Evolutionary conservation across 2,888 invertebrate species (phyloP).

Genomic region (Micoletzkya japonica): DNA sequence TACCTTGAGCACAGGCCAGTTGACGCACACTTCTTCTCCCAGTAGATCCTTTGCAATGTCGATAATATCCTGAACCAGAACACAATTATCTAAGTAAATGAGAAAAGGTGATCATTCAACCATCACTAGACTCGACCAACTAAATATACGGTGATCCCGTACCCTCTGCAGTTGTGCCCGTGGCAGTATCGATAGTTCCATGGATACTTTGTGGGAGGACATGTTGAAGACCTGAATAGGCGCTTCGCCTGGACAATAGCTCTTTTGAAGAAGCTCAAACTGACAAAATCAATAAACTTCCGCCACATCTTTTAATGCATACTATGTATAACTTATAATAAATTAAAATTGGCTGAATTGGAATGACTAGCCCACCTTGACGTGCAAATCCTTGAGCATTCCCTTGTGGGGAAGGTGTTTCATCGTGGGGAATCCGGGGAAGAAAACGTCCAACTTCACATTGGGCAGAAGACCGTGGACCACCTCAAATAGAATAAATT

Average conservation of each 20-base stretch:
- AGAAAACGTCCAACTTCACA: constrained; percentile 75
- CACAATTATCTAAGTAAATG: background rate
- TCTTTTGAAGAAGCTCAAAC: background rate
- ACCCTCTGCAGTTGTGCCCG: constrained; percentile 12
- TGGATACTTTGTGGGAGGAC: constrained; percentile 79
- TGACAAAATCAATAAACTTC: background rate
- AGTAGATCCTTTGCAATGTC: constrained; percentile 73
- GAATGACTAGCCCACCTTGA: constrained; percentile 9
- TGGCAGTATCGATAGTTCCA: constrained; percentile 72
- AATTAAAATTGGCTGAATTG: background rate
- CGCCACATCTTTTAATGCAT: background rate
- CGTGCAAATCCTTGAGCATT: constrained; percentile 62
- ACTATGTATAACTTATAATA: background rate
- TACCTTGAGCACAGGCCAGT: constrained; percentile 90
- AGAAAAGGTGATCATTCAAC: background rate
- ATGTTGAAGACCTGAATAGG: constrained; percentile 80
- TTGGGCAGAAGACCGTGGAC: constrained; percentile 74
- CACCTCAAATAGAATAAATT: constrained; percentile 3
- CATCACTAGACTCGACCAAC: background rate
- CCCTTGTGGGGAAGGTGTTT: constrained; percentile 79
- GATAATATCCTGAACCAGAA: constrained; percentile 54
- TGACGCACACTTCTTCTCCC: constrained; percentile 78
- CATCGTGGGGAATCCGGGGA: constrained; percentile 90
- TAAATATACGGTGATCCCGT: background rate
- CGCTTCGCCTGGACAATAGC: background rate